These are phyloP conservation scores for Pluvianellus socialis DNA, from an alignment of 2,113 vertebrate genomes.

Conservation along the genomic window DNA sequence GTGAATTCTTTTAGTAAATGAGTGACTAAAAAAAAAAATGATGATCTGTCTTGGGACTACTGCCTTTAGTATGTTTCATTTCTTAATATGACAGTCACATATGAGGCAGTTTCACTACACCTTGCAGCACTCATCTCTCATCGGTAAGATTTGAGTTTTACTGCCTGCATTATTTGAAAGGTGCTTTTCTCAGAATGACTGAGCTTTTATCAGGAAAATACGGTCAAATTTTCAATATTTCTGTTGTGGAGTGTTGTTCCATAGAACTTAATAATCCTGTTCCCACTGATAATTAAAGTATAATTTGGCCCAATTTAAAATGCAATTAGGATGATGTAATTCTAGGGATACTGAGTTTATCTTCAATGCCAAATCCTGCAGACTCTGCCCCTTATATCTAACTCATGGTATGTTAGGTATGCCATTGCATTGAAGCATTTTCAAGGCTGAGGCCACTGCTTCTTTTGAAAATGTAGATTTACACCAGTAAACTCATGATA, in stretches of 20 bases:
- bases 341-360: not conserved
- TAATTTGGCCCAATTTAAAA: constrained; percentile 25
- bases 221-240: not conserved
- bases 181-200: not conserved
- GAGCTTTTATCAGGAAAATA: not conserved
- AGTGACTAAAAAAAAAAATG: not conserved
- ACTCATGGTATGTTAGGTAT: not conserved
- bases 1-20: not conserved
- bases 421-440: not conserved
- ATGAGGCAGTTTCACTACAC: not conserved
- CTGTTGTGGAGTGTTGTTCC: not conserved
- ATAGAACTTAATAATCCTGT: not conserved
- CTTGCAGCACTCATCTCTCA: fast-evolving
- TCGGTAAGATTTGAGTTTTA: not conserved
- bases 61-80: not conserved
- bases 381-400: not conserved
- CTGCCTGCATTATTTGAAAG: not conserved
- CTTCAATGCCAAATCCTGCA: constrained; percentile 3
- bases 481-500: not conserved
- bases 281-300: not conserved
- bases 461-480: not conserved
- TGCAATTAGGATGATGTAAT: not conserved
- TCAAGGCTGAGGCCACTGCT: not conserved
- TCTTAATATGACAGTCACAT: not conserved
- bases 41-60: not conserved